Conservation (phyloP, 2,888 invertebrate species). For the Tineola bisselliella region DNA sequence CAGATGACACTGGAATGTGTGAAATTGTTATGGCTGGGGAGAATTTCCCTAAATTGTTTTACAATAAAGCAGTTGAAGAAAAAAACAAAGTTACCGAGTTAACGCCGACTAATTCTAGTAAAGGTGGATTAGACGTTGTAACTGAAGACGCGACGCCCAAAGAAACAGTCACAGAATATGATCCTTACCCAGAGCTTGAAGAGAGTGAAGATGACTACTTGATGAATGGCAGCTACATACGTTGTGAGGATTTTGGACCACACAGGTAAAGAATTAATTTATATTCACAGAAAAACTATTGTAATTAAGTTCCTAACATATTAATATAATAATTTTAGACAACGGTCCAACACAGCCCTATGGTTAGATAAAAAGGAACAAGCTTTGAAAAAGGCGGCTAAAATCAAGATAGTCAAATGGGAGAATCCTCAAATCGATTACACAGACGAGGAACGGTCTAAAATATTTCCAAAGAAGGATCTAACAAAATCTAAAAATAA, state of each 20-base stretch:
- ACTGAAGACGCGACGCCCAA: conserved; percentile 38
- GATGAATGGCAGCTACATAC: conserved; percentile 73
- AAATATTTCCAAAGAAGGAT: conserved; percentile 66
- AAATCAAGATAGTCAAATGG: conserved; percentile 81
- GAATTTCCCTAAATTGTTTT: conserved; percentile 72
- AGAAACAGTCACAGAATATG: conserved; percentile 62
- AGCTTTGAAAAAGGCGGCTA: conserved; percentile 81
- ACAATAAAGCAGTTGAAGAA: conserved; percentile 53
- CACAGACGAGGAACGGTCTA: conserved; percentile 67
- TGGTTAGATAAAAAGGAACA: conserved; percentile 89
- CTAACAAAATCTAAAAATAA: conserved; percentile 18
- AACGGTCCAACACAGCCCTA: conserved; percentile 88
- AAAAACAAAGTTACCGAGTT: conserved; percentile 41
- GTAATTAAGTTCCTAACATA: too few relatives aligned
- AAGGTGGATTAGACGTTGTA: conserved; percentile 19
- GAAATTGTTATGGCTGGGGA: conserved; percentile 91
- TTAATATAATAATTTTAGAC: conserved; percentile 46
- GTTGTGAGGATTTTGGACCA: conserved; percentile 72
- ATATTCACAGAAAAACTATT: too few relatives aligned
- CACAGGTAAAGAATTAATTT: conserved; percentile 40
- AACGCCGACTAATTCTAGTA: conserved; percentile 28
- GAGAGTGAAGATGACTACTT: conserved; percentile 83
- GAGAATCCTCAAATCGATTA: conserved; percentile 60
- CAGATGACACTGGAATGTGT: conserved; percentile 95
- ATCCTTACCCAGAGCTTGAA: conserved; percentile 80